Conservation (phyloP, 2,797 vertebrate species). For the Tangara arthus region DNA sequence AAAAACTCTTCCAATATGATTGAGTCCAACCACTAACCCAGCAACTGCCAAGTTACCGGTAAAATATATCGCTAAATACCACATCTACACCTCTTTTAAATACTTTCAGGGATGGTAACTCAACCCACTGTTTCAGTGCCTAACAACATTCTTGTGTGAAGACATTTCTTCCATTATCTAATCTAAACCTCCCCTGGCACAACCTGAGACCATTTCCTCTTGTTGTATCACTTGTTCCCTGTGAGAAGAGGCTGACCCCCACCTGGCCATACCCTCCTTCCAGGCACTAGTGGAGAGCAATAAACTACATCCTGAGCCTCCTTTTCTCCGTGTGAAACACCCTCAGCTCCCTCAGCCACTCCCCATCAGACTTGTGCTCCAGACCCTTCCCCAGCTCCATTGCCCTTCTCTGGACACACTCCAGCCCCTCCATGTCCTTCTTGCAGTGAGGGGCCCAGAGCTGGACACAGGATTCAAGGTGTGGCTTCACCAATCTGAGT, state of each 20-base stretch:
- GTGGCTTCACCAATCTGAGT: accelerated
- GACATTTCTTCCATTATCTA: not conserved
- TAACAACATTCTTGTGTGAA: not conserved
- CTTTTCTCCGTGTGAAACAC: accelerated
- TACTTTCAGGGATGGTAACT: not conserved
- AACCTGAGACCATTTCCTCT: not conserved
- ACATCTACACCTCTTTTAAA: not conserved
- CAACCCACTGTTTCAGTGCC: not conserved
- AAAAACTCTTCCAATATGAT: not conserved
- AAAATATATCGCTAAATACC: not conserved
- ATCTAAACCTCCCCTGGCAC: not conserved
- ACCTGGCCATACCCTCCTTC: not conserved
- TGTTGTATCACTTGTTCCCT: not conserved
- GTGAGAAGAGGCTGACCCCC: not conserved
- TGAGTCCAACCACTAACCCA: not conserved
- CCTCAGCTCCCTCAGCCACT: accelerated
- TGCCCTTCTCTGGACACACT: accelerated
- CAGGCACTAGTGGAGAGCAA: not conserved
- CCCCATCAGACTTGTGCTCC: accelerated
- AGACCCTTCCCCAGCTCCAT: accelerated
- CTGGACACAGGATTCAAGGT: accelerated
- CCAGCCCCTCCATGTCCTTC: not conserved
- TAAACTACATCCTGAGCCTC: accelerated
- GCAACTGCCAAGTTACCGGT: not conserved
- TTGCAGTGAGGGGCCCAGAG: accelerated